These are phyloP conservation scores for Merops nubicus DNA, from an alignment of 2,113 vertebrate genomes.

Conservation along the genomic window DNA sequence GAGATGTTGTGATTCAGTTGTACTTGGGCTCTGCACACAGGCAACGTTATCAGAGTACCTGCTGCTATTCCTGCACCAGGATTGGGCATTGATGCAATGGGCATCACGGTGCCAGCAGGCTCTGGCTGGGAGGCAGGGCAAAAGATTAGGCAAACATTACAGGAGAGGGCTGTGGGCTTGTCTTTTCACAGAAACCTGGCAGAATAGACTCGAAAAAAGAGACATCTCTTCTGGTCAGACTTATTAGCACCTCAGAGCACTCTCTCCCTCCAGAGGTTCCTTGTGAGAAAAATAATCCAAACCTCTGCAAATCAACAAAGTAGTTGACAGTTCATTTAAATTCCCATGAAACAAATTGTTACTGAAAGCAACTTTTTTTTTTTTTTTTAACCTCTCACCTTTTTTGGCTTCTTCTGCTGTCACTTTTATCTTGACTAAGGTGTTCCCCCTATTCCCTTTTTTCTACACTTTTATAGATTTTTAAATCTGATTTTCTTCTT, in stretches of 20 bases:
- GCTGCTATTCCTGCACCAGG: background rate
- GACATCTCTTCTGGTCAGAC: background rate
- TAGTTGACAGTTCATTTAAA: background rate
- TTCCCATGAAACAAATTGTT: background rate
- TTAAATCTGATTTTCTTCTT: background rate
- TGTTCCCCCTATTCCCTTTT: background rate
- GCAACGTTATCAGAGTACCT: fast-evolving
- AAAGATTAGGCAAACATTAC: background rate
- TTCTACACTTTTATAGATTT: background rate
- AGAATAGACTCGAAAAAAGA: background rate
- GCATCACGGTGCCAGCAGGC: background rate
- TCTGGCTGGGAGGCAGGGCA: background rate
- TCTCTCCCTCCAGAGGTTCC: background rate
- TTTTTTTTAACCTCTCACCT: fast-evolving
- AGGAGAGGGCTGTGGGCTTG: background rate
- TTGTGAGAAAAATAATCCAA: background rate
- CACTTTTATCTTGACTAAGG: background rate
- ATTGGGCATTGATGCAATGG: background rate
- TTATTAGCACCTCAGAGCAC: background rate
- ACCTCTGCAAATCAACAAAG: background rate
- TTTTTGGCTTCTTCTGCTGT: background rate
- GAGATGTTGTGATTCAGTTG: background rate
- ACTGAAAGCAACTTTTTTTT: background rate
- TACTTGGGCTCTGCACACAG: background rate
- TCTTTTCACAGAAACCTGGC: background rate